These are phyloP conservation scores for Nasonia oneida DNA, from an alignment of 2,888 invertebrate genomes.

Conservation along the genomic window DNA sequence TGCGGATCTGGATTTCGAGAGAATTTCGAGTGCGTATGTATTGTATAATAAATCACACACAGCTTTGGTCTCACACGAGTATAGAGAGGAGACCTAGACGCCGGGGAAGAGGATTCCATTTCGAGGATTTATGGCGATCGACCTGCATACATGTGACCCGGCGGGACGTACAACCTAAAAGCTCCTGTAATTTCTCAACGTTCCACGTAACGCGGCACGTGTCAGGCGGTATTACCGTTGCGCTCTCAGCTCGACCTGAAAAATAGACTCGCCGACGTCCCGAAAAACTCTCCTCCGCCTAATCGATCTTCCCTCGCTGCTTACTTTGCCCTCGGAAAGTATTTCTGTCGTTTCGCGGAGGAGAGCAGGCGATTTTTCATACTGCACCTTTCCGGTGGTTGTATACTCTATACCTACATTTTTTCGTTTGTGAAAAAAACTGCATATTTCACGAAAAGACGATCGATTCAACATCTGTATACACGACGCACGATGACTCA, in stretches of 20 bases:
- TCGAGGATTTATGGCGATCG: slow-evolving; percentile 71
- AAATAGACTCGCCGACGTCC: slow-evolving; percentile 54
- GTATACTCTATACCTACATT: too few species aligned
- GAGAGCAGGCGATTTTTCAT: slow-evolving; percentile 11
- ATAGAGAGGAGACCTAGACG: too few species aligned
- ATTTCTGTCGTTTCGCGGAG: not conserved
- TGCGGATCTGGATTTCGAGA: not conserved
- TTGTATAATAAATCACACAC: too few species aligned
- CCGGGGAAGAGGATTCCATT: slow-evolving; percentile 67
- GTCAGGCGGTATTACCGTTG: slow-evolving; percentile 63
- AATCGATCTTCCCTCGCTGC: slow-evolving; percentile 40
- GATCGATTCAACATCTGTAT: too few species aligned
- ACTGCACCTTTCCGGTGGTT: not conserved
- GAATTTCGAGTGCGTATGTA: not conserved
- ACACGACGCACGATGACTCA: too few species aligned
- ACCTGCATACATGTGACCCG: slow-evolving; percentile 65
- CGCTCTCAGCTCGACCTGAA: slow-evolving; percentile 57
- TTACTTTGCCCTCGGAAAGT: slow-evolving; percentile 11
- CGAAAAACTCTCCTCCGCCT: slow-evolving; percentile 48
- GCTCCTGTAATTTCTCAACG: slow-evolving; percentile 67
- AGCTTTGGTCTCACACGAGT: too few species aligned
- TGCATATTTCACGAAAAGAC: too few species aligned
- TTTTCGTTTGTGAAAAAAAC: too few species aligned
- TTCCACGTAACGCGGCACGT: slow-evolving; percentile 61
- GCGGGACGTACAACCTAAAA: slow-evolving; percentile 56